Evolutionary conservation across 2,113 vertebrate species (phyloP).

Genomic region (Peromyscus maniculatus): DNA sequence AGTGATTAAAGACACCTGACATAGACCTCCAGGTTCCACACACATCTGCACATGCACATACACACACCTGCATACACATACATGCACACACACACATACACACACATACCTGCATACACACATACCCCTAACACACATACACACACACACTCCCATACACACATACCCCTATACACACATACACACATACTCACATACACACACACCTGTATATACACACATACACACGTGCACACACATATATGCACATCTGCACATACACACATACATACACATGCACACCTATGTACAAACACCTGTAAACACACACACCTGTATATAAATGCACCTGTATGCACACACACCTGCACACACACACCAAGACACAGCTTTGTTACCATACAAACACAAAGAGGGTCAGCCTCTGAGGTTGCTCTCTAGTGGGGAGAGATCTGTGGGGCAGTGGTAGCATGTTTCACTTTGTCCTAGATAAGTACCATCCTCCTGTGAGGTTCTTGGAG

Average conservation of each 20-base stretch:
- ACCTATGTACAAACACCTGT: background rate
- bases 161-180: too few relatives aligned
- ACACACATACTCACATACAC: too few relatives aligned
- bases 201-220: background rate
- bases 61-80: too few relatives aligned
- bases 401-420: background rate
- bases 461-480: background rate
- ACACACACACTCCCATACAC: too few relatives aligned
- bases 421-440: background rate
- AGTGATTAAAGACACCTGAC: background rate
- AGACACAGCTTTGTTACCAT: background rate
- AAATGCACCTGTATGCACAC: background rate
- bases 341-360: background rate
- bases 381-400: background rate
- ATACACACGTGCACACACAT: background rate
- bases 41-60: too few relatives aligned
- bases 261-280: background rate
- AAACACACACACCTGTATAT: background rate
- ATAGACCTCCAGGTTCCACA: background rate
- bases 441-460: rapidly evolving
- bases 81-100: too few relatives aligned
- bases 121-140: too few relatives aligned
- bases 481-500: background rate
- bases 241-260: background rate
- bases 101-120: too few relatives aligned